Evolutionary conservation across 2,888 invertebrate species (phyloP).

Genomic region (Serrognathus titanus): DNA sequence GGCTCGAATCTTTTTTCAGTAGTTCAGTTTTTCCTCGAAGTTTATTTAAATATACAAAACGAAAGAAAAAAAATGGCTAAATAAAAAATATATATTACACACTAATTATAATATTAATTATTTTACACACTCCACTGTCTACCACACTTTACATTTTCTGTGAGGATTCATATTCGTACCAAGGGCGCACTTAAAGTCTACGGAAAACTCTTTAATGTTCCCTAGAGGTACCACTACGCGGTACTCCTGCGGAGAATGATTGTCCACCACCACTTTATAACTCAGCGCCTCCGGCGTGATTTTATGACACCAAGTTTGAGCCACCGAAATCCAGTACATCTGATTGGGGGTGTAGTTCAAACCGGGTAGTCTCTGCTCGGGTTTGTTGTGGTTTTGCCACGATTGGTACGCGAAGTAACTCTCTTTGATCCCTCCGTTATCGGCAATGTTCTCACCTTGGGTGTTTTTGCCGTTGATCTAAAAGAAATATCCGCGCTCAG

Average conservation of each 20-base stretch:
- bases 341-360: conserved; percentile 46
- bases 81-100: no score
- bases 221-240: conserved; percentile 58
- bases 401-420: conserved; percentile 57
- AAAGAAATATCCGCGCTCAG: conserved; percentile 17
- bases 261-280: conserved; percentile 42
- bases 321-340: conserved; percentile 59
- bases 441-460: conserved; percentile 92
- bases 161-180: conserved; percentile 61
- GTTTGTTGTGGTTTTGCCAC: conserved; percentile 41
- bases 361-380: conserved; percentile 40
- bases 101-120: no score
- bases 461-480: conserved; percentile 89
- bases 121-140: conserved; percentile 23
- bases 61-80: no score
- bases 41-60: no score
- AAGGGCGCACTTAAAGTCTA: conserved; percentile 59
- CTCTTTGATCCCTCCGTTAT: conserved; percentile 90
- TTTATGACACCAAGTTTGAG: conserved; percentile 59
- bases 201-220: conserved; percentile 59
- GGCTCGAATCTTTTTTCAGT: no score
- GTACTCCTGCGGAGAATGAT: conserved; percentile 52
- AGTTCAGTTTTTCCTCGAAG: no score
- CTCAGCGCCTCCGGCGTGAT: conserved; percentile 43
- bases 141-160: conserved; percentile 63